Evolutionary conservation across 2,113 vertebrate species (phyloP).

Genomic region (Gallinago jamesoni): DNA sequence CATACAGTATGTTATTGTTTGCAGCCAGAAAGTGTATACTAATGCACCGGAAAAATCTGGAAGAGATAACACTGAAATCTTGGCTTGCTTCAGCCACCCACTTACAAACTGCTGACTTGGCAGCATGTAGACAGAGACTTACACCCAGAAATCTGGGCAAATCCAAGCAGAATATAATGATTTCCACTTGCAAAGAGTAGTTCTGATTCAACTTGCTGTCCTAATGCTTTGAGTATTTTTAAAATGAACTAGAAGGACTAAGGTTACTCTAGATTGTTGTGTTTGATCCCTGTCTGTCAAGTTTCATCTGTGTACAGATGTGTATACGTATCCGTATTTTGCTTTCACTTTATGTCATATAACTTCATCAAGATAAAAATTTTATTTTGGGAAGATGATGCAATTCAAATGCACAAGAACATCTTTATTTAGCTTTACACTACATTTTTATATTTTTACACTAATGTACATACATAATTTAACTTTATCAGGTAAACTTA

Average conservation of each 20-base stretch:
- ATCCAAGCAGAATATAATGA: background rate
- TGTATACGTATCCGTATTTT: background rate
- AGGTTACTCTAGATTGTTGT: background rate
- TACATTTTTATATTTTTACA: background rate
- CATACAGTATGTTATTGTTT: conserved; percentile 23
- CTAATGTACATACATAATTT: background rate
- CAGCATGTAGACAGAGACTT: background rate
- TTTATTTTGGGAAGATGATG: background rate
- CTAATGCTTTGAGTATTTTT: background rate
- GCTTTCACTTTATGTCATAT: background rate
- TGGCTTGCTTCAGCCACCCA: background rate
- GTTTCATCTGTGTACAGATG: background rate
- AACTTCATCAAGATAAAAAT: background rate
- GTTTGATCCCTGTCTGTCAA: background rate
- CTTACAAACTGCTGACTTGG: conserved; percentile 17
- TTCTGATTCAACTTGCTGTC: background rate
- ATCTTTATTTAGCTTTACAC: background rate
- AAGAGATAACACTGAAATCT: background rate
- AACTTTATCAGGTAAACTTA: background rate
- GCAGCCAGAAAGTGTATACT: background rate
- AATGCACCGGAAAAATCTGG: conserved; percentile 1
- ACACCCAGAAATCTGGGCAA: background rate
- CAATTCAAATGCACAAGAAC: background rate
- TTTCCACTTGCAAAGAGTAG: background rate
- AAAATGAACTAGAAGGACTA: background rate